phyloP scores from a whole-genome alignment of 2,113 vertebrate species.

The Junco hyemalis region DNA sequence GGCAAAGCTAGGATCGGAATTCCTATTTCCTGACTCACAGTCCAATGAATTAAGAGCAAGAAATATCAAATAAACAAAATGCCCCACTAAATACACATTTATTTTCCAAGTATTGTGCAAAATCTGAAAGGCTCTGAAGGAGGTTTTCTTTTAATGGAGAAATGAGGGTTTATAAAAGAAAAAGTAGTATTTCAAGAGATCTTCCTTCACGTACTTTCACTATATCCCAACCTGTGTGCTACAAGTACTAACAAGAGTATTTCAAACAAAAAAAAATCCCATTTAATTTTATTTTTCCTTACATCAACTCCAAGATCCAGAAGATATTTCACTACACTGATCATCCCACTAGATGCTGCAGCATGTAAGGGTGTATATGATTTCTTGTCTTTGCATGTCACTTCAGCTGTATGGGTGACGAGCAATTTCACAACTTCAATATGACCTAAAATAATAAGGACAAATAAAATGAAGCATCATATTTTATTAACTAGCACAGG shows the following conservation, averaged over 20 bases:
- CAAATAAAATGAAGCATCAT: neutral
- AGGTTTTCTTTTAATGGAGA: neutral
- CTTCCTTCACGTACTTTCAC: neutral
- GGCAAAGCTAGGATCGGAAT: neutral
- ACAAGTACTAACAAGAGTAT: neutral
- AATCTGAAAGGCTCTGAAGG: neutral
- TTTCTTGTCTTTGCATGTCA: slow-evolving; percentile 97
- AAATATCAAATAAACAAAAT: neutral
- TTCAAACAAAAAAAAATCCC: neutral
- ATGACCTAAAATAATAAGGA: slow-evolving; percentile 82
- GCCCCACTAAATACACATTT: neutral
- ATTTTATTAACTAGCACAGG: neutral
- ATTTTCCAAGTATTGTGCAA: neutral
- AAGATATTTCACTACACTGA: slow-evolving; percentile 94
- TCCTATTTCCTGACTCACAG: slow-evolving; percentile 10
- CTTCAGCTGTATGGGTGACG: slow-evolving; percentile 92
- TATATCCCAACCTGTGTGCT: neutral
- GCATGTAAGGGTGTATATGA: slow-evolving; percentile 95
- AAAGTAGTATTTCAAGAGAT: neutral
- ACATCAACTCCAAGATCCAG: slow-evolving; percentile 96
- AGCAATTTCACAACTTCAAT: slow-evolving; percentile 96
- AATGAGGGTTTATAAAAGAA: neutral
- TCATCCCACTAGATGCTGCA: slow-evolving; percentile 96
- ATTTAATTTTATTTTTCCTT: slow-evolving; percentile 52
- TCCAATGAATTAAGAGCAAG: neutral